A percentile compares a stretch with the other conserved stretches of the same genome.
phyloP scores from a whole-genome alignment of 2,888 invertebrate genomes.

The Scaptomyza caliginosa region DNA sequence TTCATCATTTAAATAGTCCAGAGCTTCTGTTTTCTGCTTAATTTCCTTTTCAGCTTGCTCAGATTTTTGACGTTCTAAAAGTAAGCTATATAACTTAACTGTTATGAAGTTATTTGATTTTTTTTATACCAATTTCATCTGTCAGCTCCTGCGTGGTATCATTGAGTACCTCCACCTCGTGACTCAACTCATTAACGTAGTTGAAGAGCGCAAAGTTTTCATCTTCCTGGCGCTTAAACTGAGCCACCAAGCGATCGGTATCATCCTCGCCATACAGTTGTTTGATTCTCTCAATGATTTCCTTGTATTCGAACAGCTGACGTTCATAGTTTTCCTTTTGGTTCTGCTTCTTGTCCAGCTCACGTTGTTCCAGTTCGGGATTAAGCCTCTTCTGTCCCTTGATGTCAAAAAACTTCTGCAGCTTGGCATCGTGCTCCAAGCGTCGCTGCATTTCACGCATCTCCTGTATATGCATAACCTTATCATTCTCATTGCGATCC shows the following conservation, averaged over 20 bases:
- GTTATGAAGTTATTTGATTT: no score
- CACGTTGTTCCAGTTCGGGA: constrained; percentile 90
- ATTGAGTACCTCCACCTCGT: constrained; percentile 90
- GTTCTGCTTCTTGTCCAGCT: constrained; percentile 88
- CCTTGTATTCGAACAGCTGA: constrained; percentile 89
- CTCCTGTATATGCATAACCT: constrained; percentile 89
- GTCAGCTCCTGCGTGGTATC: constrained; percentile 88
- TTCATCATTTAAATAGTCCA: constrained; percentile 77
- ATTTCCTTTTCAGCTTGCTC: constrained; percentile 80
- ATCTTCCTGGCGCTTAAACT: constrained; percentile 93
- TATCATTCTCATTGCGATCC: constrained; percentile 90
- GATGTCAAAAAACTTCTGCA: constrained; percentile 93
- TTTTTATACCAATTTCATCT: constrained; percentile 86
- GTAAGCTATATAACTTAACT: no score
- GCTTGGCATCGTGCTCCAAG: constrained; percentile 92
- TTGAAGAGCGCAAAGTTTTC: constrained; percentile 96
- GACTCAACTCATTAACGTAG: constrained; percentile 95
- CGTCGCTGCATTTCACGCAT: constrained; percentile 94
- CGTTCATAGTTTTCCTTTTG: constrained; percentile 89
- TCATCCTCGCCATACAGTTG: constrained; percentile 87
- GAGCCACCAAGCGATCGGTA: constrained; percentile 88
- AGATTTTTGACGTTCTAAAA: constrained; percentile 80
- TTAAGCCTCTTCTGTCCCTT: constrained; percentile 92
- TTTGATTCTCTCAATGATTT: constrained; percentile 90
- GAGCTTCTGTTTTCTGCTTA: constrained; percentile 80